These are phyloP conservation scores for Triplophysa yarkandensis DNA, from an alignment of 2,797 vertebrate genomes.

Conservation along the genomic window DNA sequence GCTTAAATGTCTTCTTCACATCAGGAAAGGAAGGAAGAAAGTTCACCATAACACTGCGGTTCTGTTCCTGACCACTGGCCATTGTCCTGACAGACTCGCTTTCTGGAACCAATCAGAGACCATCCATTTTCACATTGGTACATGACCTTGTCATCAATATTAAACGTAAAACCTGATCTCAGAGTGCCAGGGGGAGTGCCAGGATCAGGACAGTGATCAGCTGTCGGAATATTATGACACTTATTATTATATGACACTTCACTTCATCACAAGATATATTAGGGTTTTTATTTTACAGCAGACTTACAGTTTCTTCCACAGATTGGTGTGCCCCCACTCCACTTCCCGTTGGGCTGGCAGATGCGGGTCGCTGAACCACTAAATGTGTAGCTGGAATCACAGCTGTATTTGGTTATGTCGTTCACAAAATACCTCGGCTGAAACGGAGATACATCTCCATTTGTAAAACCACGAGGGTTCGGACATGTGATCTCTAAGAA, in stretches of 20 bases:
- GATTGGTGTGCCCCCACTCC: conserved; percentile 68
- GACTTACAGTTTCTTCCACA: conserved; percentile 72
- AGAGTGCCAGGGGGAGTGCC: conserved; percentile 71
- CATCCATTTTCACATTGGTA: conserved; percentile 69
- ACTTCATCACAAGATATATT: no score
- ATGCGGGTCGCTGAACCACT: conserved; percentile 66
- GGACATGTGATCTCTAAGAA: conserved; percentile 66
- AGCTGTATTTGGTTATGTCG: conserved; percentile 63
- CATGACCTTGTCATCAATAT: conserved; percentile 68
- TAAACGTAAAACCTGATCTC: conserved; percentile 67
- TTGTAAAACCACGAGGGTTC: conserved; percentile 63
- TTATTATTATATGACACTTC: background rate
- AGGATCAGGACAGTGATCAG: conserved; percentile 69
- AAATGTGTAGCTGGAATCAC: conserved; percentile 67
- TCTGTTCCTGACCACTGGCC: conserved; percentile 73
- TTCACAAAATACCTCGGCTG: conserved; percentile 60
- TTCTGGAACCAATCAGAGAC: conserved; percentile 69
- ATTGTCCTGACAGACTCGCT: conserved; percentile 68
- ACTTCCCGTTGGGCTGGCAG: conserved; percentile 72
- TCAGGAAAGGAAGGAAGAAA: background rate
- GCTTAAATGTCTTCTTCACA: background rate
- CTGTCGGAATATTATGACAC: conserved; percentile 56
- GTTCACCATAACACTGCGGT: conserved; percentile 70
- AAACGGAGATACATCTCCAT: conserved; percentile 63
- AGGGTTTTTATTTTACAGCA: no score